These are phyloP conservation scores for Anguilla megastoma DNA, from an alignment of 2,797 vertebrate species.

Conservation along the genomic window DNA sequence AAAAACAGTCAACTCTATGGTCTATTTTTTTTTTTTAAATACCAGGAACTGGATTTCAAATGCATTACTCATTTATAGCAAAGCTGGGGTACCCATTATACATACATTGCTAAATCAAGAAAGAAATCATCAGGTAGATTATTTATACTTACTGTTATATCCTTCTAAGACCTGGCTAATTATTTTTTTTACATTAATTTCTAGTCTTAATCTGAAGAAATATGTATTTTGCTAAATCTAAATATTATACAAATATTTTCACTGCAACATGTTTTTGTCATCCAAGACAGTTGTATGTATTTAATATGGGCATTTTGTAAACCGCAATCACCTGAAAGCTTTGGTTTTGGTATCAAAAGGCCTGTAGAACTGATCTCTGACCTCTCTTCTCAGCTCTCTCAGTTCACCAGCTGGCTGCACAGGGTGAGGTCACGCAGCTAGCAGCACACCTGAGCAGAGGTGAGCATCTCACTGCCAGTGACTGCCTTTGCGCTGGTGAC, in stretches of 20 bases:
- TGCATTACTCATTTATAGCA: not conserved
- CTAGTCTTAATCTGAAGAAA: no score
- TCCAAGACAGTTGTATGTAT: not conserved
- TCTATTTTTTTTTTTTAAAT: no score
- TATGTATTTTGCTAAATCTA: no score
- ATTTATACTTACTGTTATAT: not conserved
- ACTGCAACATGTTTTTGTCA: no score
- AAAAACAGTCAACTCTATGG: slow-evolving; percentile 10
- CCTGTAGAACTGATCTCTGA: not conserved
- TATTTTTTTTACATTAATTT: no score
- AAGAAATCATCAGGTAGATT: not conserved
- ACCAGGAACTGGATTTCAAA: not conserved
- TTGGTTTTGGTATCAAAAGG: not conserved
- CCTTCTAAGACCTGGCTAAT: no score
- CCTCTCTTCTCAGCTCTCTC: slow-evolving; percentile 77
- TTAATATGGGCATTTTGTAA: not conserved
- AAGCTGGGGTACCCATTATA: not conserved
- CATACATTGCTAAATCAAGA: not conserved
- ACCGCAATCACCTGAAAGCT: not conserved
- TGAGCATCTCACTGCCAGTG: slow-evolving; percentile 50
- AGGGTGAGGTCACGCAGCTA: slow-evolving; percentile 87
- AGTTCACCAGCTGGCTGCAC: slow-evolving; percentile 92
- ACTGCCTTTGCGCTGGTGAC: not conserved
- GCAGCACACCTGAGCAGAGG: slow-evolving; percentile 84
- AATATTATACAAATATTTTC: no score